These are phyloP conservation scores for Platysteira castanea DNA, from an alignment of 2,113 vertebrate genomes.

Conservation along the genomic window DNA sequence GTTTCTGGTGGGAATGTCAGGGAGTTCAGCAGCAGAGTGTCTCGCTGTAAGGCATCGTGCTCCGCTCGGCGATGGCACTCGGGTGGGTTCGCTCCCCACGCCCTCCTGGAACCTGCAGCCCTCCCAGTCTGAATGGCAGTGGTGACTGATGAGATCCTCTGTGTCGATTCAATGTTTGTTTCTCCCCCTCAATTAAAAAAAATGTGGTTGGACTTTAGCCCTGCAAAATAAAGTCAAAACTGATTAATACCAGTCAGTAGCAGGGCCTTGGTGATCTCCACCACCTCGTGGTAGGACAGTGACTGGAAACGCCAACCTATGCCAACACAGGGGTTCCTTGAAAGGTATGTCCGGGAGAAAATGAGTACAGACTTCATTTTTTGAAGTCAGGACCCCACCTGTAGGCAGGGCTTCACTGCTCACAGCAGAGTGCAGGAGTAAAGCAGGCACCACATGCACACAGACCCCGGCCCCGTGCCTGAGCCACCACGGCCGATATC, in stretches of 20 bases:
- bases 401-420: not conserved
- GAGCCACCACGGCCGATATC: accelerated
- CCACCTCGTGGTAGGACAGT: not conserved
- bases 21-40: conserved; percentile 61
- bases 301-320: not conserved
- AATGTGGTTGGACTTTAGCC: conserved; percentile 77
- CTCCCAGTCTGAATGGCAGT: conserved; percentile 85
- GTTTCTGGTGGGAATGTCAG: conserved; percentile 72
- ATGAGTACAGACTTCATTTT: accelerated
- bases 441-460: not conserved
- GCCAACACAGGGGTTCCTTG: not conserved
- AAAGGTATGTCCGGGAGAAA: not conserved
- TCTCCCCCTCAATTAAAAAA: conserved; percentile 68
- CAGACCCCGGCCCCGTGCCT: not conserved
- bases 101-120: conserved; percentile 56
- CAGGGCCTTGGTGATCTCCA: not conserved
- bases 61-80: not conserved
- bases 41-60: conserved; percentile 59
- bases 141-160: conserved; percentile 84
- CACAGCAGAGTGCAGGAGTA: not conserved
- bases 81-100: not conserved
- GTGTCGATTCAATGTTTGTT: conserved; percentile 65
- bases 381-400: not conserved
- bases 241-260: not conserved
- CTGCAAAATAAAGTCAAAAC: conserved; percentile 68